Conservation (phyloP, 2,113 vertebrate genomes). For the Odobenus rosmarus region DNA sequence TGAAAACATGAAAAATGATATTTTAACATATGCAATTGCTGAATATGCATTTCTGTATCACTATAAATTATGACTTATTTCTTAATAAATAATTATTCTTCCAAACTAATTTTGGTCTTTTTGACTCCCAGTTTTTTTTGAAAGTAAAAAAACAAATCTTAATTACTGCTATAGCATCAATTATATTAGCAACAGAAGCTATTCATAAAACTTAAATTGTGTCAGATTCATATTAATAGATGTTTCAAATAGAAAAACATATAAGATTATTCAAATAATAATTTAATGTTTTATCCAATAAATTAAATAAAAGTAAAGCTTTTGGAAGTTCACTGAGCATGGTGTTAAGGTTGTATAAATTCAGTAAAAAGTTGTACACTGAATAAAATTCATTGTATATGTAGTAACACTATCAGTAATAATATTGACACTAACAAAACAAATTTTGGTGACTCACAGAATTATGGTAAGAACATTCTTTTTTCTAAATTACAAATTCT, state of each 20-base stretch:
- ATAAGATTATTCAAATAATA: not conserved
- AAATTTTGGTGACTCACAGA: not conserved
- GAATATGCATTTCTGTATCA: not conserved
- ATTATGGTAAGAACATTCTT: not conserved
- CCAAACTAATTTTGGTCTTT: not conserved
- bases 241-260: not conserved
- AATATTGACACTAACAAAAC: not conserved
- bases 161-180: not conserved
- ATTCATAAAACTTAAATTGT: not conserved
- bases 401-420: not conserved
- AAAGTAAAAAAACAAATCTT: not conserved
- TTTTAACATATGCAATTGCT: not conserved
- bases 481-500: conserved; percentile 1
- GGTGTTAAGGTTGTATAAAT: not conserved
- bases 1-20: not conserved
- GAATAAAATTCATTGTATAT: not conserved
- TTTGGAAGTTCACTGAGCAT: not conserved
- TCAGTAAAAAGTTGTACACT: not conserved
- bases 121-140: not conserved
- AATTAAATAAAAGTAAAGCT: not conserved
- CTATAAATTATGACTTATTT: not conserved
- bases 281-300: not conserved
- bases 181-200: not conserved
- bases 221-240: not conserved
- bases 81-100: not conserved